Conservation (phyloP, 1,140 invertebrate species). For the Drosophila teissieri region DNA sequence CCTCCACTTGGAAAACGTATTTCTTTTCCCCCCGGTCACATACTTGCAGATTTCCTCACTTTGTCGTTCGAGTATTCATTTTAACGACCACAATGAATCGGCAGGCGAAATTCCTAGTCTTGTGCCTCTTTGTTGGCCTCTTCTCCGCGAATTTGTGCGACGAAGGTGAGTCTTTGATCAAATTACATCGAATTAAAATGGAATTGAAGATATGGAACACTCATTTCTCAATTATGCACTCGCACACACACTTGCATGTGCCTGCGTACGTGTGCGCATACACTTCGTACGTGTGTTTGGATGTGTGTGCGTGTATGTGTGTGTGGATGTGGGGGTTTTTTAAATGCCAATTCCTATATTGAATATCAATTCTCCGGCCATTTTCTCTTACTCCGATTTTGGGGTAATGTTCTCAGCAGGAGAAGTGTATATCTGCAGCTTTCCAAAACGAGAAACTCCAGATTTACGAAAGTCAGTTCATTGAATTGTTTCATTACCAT, state of each 20-base stretch:
- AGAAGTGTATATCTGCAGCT: neutral
- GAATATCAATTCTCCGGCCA: constrained; percentile 37
- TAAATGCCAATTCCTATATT: constrained; percentile 33
- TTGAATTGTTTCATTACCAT: neutral
- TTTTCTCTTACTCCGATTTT: constrained; percentile 18
- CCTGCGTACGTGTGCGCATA: constrained; percentile 3
- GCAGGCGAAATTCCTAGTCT: constrained; percentile 66
- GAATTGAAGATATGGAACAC: constrained; percentile 5
- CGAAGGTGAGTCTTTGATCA: constrained; percentile 56
- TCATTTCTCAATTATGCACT: constrained; percentile 18
- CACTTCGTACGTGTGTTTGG: neutral
- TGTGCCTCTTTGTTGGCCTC: constrained; percentile 70
- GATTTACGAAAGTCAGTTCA: too few species aligned
- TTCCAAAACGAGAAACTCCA: neutral
- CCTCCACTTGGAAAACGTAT: constrained; percentile 2
- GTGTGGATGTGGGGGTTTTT: constrained; percentile 22
- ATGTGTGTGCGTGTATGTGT: neutral
- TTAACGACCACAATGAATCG: constrained; percentile 62
- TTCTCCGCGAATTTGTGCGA: constrained; percentile 56
- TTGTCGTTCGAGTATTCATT: constrained; percentile 19
- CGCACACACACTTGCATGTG: constrained; percentile 11
- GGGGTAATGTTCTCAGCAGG: constrained; percentile 17
- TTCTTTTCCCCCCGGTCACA: constrained; percentile 11
- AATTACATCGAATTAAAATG: constrained; percentile 3
- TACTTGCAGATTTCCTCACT: constrained; percentile 46